Evolutionary conservation across 2,797 vertebrate species (phyloP).

Genomic region (Silurus aristotelis): DNA sequence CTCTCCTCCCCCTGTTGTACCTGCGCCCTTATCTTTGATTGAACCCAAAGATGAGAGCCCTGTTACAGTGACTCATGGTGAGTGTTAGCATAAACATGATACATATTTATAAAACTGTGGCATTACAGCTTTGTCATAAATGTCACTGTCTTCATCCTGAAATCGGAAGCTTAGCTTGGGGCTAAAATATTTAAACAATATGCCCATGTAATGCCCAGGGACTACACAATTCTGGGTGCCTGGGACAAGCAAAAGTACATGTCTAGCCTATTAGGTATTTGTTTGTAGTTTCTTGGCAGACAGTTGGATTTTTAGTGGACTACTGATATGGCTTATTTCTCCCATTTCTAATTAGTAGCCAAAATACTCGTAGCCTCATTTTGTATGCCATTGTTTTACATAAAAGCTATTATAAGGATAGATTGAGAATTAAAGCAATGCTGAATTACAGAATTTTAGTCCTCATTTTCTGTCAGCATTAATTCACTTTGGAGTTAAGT

Average conservation of each 20-base stretch:
- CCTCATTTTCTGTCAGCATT: background rate
- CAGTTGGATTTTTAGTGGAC: background rate
- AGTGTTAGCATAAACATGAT: constrained; percentile 48
- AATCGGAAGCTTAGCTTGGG: background rate
- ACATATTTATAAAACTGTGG: background rate
- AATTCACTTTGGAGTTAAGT: background rate
- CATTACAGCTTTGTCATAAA: background rate
- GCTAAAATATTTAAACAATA: background rate
- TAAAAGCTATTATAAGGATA: background rate
- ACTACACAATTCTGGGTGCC: background rate
- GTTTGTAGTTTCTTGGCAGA: background rate
- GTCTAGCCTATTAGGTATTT: background rate
- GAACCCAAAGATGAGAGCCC: constrained; percentile 79
- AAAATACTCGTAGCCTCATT: background rate
- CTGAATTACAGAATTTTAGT: background rate
- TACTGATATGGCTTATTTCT: background rate
- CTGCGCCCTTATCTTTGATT: constrained; percentile 57
- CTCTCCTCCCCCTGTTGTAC: constrained; percentile 58
- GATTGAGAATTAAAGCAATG: background rate
- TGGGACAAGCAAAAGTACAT: background rate
- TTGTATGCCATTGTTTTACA: background rate
- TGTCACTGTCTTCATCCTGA: background rate
- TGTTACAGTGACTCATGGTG: constrained; percentile 70
- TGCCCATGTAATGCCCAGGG: background rate
- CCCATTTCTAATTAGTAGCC: background rate